Evolutionary conservation across 2,113 vertebrate genomes (phyloP).

Genomic region (Hiodon tergisus): DNA sequence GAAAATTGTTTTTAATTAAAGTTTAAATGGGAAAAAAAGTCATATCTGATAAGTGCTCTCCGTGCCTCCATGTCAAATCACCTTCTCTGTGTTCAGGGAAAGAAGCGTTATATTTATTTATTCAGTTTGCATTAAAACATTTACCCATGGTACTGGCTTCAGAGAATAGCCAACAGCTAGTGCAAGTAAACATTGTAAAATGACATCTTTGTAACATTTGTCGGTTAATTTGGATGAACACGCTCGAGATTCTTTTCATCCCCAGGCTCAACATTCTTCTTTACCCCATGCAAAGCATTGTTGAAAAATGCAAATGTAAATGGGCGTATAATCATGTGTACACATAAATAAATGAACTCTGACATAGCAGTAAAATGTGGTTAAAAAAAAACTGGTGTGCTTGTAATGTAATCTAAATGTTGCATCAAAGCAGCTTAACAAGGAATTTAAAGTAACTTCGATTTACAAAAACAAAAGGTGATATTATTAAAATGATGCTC

Average conservation of each 20-base stretch:
- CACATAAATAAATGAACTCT: too few relatives aligned
- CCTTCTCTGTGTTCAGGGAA: slow-evolving; percentile 39
- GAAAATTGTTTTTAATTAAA: slow-evolving; percentile 40
- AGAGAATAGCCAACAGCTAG: slow-evolving; percentile 34
- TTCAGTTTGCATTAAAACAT: slow-evolving; percentile 40
- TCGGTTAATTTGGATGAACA: slow-evolving; percentile 23
- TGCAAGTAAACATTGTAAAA: slow-evolving; percentile 25
- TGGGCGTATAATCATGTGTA: too few relatives aligned
- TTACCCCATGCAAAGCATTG: neutral
- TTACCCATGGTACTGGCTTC: slow-evolving; percentile 37
- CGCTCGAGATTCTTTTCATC: slow-evolving; percentile 21
- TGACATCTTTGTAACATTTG: slow-evolving; percentile 25
- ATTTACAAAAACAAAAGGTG: too few relatives aligned
- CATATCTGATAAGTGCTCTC: slow-evolving; percentile 38
- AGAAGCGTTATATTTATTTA: slow-evolving; percentile 34
- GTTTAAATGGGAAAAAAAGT: slow-evolving; percentile 38
- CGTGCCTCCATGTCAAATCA: slow-evolving; percentile 39
- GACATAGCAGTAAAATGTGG: too few relatives aligned
- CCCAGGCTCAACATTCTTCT: slow-evolving; percentile 11
- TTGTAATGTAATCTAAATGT: too few relatives aligned
- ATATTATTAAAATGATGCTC: too few relatives aligned
- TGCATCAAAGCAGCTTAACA: too few relatives aligned
- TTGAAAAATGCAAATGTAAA: neutral
- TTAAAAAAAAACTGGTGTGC: too few relatives aligned
- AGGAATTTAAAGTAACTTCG: too few relatives aligned